phyloP scores from a whole-genome alignment of 2,888 invertebrate species.

The Dicycla oo region DNA sequence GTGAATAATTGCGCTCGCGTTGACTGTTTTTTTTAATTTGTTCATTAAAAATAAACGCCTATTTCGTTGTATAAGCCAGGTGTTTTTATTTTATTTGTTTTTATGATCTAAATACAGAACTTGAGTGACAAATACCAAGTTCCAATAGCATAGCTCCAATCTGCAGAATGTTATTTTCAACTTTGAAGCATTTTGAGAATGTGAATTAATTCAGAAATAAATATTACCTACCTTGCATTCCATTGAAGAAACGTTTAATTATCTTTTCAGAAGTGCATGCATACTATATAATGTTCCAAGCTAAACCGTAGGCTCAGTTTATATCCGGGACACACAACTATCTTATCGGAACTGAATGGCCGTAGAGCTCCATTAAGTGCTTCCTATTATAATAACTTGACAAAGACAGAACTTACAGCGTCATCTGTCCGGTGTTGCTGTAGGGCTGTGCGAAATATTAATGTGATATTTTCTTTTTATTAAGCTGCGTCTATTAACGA shows the following conservation, averaged over 20 bases:
- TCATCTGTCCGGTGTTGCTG: conserved; percentile 53
- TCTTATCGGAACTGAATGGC: conserved; percentile 22
- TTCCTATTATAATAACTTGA: conserved; percentile 60
- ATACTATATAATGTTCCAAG: not conserved
- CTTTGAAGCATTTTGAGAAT: not conserved
- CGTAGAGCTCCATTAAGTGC: conserved; percentile 51
- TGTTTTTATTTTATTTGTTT: not conserved
- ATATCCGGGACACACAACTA: conserved; percentile 17
- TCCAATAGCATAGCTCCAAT: not conserved
- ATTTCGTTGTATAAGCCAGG: not conserved
- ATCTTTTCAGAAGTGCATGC: conserved; percentile 10
- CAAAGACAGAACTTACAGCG: conserved; percentile 59
- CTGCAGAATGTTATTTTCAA: not conserved
- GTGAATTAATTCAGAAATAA: not conserved
- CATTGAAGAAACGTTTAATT: not conserved
- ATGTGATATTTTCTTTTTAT: not conserved
- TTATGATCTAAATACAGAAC: not conserved
- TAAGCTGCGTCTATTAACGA: not conserved
- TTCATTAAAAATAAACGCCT: not conserved
- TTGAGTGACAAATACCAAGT: not conserved
- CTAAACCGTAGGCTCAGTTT: conserved; percentile 19
- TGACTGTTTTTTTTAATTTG: too few species aligned
- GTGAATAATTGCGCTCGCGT: not conserved
- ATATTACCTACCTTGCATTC: not conserved
- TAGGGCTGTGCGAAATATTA: conserved; percentile 38